These are phyloP conservation scores for Pheosia gnoma DNA, from an alignment of 2,888 invertebrate species.

Conservation along the genomic window DNA sequence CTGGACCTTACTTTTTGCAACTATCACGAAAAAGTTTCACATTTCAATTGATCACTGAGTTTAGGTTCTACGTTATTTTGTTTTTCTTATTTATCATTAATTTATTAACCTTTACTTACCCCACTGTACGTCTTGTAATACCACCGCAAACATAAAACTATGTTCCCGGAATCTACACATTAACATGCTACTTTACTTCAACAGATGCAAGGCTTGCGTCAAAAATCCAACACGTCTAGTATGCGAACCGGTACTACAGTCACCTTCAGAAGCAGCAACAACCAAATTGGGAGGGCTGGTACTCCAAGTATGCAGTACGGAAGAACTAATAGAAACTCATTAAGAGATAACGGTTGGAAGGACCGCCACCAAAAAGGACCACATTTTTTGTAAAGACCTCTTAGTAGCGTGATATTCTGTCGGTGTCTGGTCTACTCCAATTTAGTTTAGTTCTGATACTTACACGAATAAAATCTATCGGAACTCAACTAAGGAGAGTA, in stretches of 20 bases:
- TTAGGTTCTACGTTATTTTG: no score
- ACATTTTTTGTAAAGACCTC: slow-evolving; percentile 60
- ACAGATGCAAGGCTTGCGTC: slow-evolving; percentile 79
- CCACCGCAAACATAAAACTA: no score
- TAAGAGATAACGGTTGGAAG: slow-evolving; percentile 59
- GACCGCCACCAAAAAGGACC: slow-evolving; percentile 56
- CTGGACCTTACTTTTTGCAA: no score
- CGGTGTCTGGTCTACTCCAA: no score
- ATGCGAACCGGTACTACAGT: slow-evolving; percentile 70
- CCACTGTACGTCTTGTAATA: no score
- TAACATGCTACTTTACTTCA: slow-evolving; percentile 18
- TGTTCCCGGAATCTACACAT: background rate
- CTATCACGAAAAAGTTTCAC: no score
- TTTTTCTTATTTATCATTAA: no score
- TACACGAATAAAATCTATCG: no score
- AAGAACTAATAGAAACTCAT: slow-evolving; percentile 43
- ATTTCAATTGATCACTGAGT: no score
- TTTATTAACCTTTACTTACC: no score
- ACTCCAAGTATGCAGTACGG: slow-evolving; percentile 54
- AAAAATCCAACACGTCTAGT: slow-evolving; percentile 80
- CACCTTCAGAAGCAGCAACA: slow-evolving; percentile 69
- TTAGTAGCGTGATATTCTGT: background rate
- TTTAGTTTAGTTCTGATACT: no score
- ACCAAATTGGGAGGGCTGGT: slow-evolving; percentile 46
- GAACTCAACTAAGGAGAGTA: no score